Evolutionary conservation across 2,888 invertebrate genomes (phyloP).

Genomic region (Tetragnatha montana): DNA sequence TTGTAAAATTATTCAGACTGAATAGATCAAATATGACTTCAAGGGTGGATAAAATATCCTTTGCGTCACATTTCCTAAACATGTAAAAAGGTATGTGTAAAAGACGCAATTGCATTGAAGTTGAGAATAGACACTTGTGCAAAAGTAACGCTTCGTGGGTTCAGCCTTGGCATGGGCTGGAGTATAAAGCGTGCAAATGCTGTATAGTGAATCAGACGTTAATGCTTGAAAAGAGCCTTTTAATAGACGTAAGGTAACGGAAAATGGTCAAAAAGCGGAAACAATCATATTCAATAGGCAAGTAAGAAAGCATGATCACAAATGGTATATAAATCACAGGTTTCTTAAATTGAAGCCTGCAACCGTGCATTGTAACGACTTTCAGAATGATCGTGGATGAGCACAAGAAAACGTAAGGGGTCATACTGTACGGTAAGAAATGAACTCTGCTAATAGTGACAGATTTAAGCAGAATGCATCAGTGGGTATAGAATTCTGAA

Average conservation of each 20-base stretch:
- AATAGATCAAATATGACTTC: background rate
- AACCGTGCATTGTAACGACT: too few species aligned
- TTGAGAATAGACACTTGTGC: background rate
- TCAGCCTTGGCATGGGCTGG: background rate
- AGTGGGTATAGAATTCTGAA: too few species aligned
- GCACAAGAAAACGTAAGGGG: too few species aligned
- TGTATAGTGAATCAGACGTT: background rate
- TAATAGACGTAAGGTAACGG: background rate
- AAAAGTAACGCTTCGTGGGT: background rate
- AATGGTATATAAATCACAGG: too few species aligned
- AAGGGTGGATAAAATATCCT: background rate
- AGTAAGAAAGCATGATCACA: too few species aligned
- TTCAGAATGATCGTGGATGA: too few species aligned
- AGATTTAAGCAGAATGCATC: too few species aligned
- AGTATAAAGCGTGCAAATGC: background rate
- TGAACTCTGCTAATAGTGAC: too few species aligned
- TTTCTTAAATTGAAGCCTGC: too few species aligned
- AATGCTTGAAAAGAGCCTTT: background rate
- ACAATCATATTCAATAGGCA: too few species aligned
- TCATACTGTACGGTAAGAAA: too few species aligned
- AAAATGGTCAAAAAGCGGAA: too few species aligned
- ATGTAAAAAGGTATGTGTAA: background rate
- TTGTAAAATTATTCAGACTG: background rate
- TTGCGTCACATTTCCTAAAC: background rate
- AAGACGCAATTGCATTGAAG: background rate